Conservation (phyloP, 1,140 invertebrate genomes). For the Procambarus clarkii region DNA sequence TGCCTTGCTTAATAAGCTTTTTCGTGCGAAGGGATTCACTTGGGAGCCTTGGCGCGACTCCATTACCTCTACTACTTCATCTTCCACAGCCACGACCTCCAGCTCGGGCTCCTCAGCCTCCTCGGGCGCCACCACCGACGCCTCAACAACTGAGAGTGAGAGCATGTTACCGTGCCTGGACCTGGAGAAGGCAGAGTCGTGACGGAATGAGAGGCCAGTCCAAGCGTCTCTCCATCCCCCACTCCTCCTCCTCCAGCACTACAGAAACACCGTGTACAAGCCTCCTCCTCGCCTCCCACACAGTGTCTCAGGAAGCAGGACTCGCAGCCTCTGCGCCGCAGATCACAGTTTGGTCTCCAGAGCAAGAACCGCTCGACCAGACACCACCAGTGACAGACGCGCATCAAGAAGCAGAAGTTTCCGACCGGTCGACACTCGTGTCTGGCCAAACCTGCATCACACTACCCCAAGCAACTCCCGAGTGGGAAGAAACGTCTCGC, state of each 20-base stretch:
- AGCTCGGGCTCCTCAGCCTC: slow-evolving; percentile 21
- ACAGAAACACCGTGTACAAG: not conserved
- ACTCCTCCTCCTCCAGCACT: not conserved
- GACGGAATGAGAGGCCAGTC: not conserved
- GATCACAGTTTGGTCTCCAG: not conserved
- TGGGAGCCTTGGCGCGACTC: slow-evolving; percentile 61
- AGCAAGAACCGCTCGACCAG: not conserved
- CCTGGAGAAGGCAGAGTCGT: slow-evolving; percentile 36
- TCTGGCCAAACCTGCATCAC: not conserved
- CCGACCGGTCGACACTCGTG: not conserved
- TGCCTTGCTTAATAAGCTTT: slow-evolving; percentile 56
- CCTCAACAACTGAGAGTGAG: slow-evolving; percentile 54
- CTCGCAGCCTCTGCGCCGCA: not conserved
- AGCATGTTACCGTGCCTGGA: slow-evolving; percentile 60
- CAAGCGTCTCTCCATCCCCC: not conserved
- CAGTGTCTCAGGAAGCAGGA: not conserved
- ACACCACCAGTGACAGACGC: not conserved
- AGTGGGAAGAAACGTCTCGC: not conserved
- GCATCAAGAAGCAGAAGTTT: not conserved
- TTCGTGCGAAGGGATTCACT: slow-evolving; percentile 54
- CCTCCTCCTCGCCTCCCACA: not conserved
- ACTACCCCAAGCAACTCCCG: not conserved
- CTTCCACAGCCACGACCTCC: not conserved
- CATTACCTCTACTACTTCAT: slow-evolving; percentile 8
- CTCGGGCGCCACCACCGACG: not conserved